These are phyloP conservation scores for Drosophila suzukii DNA, from an alignment of 1,140 invertebrate species.

Conservation along the genomic window DNA sequence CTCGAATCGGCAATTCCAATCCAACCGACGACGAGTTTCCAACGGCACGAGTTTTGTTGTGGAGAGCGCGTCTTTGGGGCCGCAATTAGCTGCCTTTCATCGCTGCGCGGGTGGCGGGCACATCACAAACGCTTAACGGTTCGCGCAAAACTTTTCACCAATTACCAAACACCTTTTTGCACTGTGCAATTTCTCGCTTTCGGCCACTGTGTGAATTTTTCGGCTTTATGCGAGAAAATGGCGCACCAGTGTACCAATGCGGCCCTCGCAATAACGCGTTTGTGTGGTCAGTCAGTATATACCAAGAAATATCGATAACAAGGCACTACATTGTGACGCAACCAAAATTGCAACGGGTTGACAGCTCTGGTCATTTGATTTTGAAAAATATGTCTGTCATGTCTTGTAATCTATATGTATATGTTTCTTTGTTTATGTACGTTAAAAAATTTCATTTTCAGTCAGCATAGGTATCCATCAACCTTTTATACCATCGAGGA, in stretches of 20 bases:
- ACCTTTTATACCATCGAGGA: no score
- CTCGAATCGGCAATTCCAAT: not conserved
- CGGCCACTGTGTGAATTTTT: slow-evolving; percentile 66
- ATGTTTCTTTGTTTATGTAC: no score
- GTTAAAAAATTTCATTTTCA: no score
- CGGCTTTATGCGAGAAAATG: slow-evolving; percentile 69
- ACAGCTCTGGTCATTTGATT: not conserved
- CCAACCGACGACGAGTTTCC: slow-evolving; percentile 31
- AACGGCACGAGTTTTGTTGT: slow-evolving; percentile 53
- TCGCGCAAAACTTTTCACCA: slow-evolving; percentile 31
- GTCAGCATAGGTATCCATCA: no score
- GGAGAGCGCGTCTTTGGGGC: slow-evolving; percentile 28
- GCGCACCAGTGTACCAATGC: slow-evolving; percentile 59
- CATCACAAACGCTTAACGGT: slow-evolving; percentile 18
- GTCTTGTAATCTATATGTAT: no score
- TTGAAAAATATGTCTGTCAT: not conserved
- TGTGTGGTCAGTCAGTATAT: not conserved
- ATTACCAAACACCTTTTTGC: slow-evolving; percentile 58
- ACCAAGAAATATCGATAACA: not conserved
- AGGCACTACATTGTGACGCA: not conserved
- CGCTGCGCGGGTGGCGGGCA: slow-evolving; percentile 22
- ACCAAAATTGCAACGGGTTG: not conserved
- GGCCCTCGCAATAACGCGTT: slow-evolving; percentile 25
- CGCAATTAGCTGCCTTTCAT: slow-evolving; percentile 66
- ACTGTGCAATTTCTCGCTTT: slow-evolving; percentile 66